Base-by-base conservation (phyloP, 2,113 vertebrate species). In the Pterophyllum scalare region DNA sequence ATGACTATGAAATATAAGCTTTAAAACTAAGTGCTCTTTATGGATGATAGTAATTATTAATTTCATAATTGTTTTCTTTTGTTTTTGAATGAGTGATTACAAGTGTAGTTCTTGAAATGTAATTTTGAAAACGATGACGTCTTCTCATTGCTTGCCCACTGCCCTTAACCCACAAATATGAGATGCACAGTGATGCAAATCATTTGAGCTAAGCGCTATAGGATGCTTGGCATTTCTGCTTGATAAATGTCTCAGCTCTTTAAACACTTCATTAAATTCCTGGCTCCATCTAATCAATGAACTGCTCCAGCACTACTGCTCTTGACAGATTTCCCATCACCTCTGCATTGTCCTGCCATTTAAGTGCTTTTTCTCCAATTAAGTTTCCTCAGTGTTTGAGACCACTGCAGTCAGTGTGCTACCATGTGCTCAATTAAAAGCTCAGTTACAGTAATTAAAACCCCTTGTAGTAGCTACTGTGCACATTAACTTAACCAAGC, bases 381-480 rank as follows among this genome's bases (percentile, higher is more conserved):
- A 65, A 67, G 26, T 17, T 81, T 17, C 14, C 62, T 46, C 17
- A 52, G 15, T 38, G 17, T 81, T 81, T 81, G 5, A 58, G 77
- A 49, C 46, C n/a, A 22, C 28, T 12, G 1, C 19, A 22, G 19
- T 33, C 52, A 70, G 57, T 74, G 38, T 64, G 72, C 83, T 10
- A 24, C 64, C 20, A 24, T n/a, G 19, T 40, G 75, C 43, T 6
- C 78, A 76, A 86, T 65, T 85, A 62, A 79, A 87, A 75, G 57
- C 76, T 70, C 24, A n/a, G 84, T 79, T 40, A 40, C 74, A 85
- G 60, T 81, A 76, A 85, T 85, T 85, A 81, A 49, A 80, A 60
- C 13, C 40, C 49, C 22, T 57, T 31, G 43, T 54, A 56, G 49
- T 46, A 46, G 20, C 46, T 70, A 46, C 22, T 75, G 12, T 58